These are phyloP conservation scores for Drosophila teissieri DNA, from an alignment of 1,140 invertebrate genomes.

Conservation along the genomic window DNA sequence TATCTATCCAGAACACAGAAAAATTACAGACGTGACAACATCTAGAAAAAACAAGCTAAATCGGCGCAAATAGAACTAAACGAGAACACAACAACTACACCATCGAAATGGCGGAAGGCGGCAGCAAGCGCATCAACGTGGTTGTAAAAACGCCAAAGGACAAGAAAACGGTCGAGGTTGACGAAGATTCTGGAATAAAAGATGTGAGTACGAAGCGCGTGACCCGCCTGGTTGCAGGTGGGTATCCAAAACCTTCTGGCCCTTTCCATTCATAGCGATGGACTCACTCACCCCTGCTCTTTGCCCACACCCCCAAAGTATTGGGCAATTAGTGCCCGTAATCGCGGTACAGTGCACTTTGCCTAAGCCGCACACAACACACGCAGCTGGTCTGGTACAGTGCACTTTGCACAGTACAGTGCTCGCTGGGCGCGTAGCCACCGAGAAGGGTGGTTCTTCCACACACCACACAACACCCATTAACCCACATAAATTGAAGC, in stretches of 20 bases:
- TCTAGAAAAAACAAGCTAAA: conserved; percentile 29
- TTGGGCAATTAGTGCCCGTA: conserved; percentile 8
- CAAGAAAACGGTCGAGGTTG: conserved; percentile 94
- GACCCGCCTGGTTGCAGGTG: background rate
- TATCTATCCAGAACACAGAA: conserved; percentile 42
- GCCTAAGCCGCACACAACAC: conserved; percentile 1
- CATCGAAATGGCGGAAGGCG: conserved; percentile 87
- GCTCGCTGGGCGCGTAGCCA: no score
- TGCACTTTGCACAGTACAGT: background rate
- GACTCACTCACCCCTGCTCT: background rate
- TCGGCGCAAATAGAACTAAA: conserved; percentile 6
- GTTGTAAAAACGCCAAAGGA: conserved; percentile 98
- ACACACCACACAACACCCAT: background rate
- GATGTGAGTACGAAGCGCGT: conserved; percentile 89
- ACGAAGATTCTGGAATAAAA: conserved; percentile 94
- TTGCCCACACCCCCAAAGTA: background rate
- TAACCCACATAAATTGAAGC: background rate
- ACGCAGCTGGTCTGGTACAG: conserved; percentile 5
- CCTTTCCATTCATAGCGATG: no score
- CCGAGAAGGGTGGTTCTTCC: background rate
- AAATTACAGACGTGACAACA: conserved; percentile 35
- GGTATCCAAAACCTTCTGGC: background rate
- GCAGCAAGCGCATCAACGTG: conserved; percentile 90
- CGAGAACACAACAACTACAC: conserved; percentile 38
- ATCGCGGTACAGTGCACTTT: conserved; percentile 56